Base-by-base conservation (phyloP, 2,113 vertebrate genomes). In the Hylia prasina region DNA sequence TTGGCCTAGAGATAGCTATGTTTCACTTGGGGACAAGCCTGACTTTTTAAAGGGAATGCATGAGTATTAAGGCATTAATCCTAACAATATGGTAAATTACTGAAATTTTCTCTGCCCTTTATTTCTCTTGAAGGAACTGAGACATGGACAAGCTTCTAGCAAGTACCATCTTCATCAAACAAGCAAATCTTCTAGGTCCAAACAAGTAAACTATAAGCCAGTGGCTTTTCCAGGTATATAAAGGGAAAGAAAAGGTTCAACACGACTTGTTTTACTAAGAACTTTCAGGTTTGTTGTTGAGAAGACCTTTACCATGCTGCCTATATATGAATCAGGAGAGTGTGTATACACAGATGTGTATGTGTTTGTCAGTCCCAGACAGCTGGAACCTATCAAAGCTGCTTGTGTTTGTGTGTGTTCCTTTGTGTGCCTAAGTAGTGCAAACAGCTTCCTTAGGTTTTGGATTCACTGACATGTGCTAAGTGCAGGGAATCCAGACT, bases 401-500 rank as follows among this genome's bases (percentile, higher is more conserved):
- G 31, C 47, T 87, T 86, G 28, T 27, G 5, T 69, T 45, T 78
- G 39, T 79, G 37, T 50, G 10, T 66, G 18, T 27, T 60, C 33
- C 53, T 75, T 30, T 22, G 22, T 24, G 35, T 69, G 28, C 35
- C 54, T 68, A 72, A 87, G 30, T 27, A 81, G 35, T 47, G 44
- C 68, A 75, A 84, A 72, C 15, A 42, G 23, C 16, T 70, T 84
- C 76, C 66, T 50, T 35, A 68, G 40, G 13, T 57, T 76, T 30
- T 60, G 50, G 65, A 56, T 68, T 81, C 54, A 56, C 28, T 65
- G 50, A 25, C 6, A 10, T 4, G 8, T 79, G 35, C 47, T 58
- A 60, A 39, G 54, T 0, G 0, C 66, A 56, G 33, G 61, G 39
- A 81, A 73, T 63, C 24, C 0, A 0, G 39, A 42, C 51, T 63